Conservation (phyloP, 2,113 vertebrate genomes). For the Nyctibius bracteatus region DNA sequence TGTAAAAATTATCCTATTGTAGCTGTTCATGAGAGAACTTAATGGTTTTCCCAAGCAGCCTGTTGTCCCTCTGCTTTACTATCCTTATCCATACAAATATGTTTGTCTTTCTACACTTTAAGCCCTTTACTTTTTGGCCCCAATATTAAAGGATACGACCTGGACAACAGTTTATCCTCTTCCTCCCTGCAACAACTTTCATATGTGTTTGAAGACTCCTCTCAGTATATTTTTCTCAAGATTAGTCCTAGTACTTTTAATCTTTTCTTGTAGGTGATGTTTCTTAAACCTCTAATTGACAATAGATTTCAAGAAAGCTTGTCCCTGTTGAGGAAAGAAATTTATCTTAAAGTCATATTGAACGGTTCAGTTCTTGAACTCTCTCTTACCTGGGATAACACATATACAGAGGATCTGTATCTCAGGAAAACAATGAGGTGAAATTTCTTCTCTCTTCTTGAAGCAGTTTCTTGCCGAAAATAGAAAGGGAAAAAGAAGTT, state of each 20-base stretch:
- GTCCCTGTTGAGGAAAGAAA: not conserved
- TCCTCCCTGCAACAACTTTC: not conserved
- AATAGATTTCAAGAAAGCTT: not conserved
- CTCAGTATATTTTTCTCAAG: not conserved
- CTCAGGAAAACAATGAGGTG: not conserved
- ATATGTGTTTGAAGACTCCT: not conserved
- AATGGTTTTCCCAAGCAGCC: not conserved
- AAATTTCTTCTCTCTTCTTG: not conserved
- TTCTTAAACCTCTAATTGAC: not conserved
- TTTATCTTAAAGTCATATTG: not conserved
- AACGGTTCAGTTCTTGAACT: not conserved
- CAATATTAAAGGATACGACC: not conserved
- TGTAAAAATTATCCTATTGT: not conserved
- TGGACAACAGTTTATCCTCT: not conserved
- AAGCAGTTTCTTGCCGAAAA: not conserved
- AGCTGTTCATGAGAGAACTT: not conserved
- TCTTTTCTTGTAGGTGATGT: not conserved
- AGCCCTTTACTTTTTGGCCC: not conserved
- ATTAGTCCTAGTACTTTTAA: not conserved
- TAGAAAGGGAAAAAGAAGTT: not conserved
- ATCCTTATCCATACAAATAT: not conserved
- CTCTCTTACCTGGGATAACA: not conserved
- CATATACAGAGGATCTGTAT: not conserved
- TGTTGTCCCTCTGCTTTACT: not conserved
- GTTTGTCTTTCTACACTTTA: not conserved